Percentiles rank a stretch among this genome's conserved stretches.
phyloP scores from a whole-genome alignment of 2,797 vertebrate genomes.

The Gadopsis marmoratus region DNA sequence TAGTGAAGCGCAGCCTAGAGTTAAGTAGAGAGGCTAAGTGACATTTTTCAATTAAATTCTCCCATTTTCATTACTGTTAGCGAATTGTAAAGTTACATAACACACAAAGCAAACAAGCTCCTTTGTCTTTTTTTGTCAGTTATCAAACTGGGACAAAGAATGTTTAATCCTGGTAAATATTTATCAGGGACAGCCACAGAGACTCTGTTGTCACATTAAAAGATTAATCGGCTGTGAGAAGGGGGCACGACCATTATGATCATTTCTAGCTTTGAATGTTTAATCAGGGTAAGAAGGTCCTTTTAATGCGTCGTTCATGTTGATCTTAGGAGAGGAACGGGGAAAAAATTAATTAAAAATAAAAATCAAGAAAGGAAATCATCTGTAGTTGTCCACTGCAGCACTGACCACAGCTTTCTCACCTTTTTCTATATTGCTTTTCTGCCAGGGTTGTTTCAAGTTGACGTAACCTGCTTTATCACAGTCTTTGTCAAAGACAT shows the following conservation, averaged over 20 bases:
- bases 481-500: background rate
- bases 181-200: slow-evolving; percentile 39
- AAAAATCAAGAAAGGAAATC: background rate
- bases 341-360: slow-evolving; percentile 13
- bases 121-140: slow-evolving; percentile 30
- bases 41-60: slow-evolving; percentile 25
- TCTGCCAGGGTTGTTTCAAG: background rate
- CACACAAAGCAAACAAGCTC: slow-evolving; percentile 35
- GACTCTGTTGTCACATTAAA: slow-evolving; percentile 52
- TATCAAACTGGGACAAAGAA: slow-evolving; percentile 51
- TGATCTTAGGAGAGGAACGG: slow-evolving; percentile 27
- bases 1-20: slow-evolving; percentile 22
- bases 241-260: slow-evolving; percentile 34
- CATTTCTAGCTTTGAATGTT: slow-evolving; percentile 49
- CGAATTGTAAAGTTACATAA: slow-evolving; percentile 20
- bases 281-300: slow-evolving; percentile 49
- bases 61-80: background rate
- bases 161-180: slow-evolving; percentile 56
- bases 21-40: background rate
- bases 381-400: slow-evolving; percentile 7
- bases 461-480: background rate
- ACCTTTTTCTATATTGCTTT: background rate
- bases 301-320: slow-evolving; percentile 29
- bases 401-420: background rate
- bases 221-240: slow-evolving; percentile 59